Evolutionary conservation across 2,888 invertebrate genomes (phyloP), one percentile per base, ranked within the genome.

Genomic region (Ophion ventricosus): DNA sequence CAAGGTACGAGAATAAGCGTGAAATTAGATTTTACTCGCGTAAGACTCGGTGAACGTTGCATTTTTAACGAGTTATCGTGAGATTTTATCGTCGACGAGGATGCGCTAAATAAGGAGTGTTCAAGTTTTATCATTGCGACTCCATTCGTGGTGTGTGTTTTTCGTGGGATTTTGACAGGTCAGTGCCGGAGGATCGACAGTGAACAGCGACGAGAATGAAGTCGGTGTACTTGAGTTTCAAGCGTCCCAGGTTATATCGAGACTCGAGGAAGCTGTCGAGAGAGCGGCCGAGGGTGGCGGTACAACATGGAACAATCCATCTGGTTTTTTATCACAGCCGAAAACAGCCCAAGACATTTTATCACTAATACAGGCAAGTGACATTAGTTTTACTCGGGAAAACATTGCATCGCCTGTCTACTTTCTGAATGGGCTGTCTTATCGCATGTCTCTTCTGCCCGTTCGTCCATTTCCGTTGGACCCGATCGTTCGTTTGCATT

Each of bases 171-270:
- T 92, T 92, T 93, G 92, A 93, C 93, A 93, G 93, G 89, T 92
- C 91, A 90, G 91, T 88, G 87, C 86, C 87, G 90, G 86, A 88
- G 87, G 75, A 25, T 86, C 63, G 64, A 43, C 86, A 87, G 86
- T 86, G 81, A 70, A 56, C 40, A 76, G 85, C 75, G 86, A 86
- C 66, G 83, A 83, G 66, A 92, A 88, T 86, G 90, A 92, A 81
- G 90, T 94, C 25, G 91, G 90, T 67, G 92, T 92, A 66, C 88
- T 96, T 88, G 96, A 96, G 92, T 95, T 96, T 93, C 96, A 96
- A 93, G 96, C 96, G 73, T 96, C 96, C 3, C 96, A 96, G 92
- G 96, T 96, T 87, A 95, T 96, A 76, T 96, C 95, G 82, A 94
- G 96, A 59, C 92, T 97, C 84, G 96, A 96, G 92, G 96, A 96